These are phyloP conservation scores for Venustaconcha ellipsiformis DNA, from an alignment of 1,140 invertebrate species.

Conservation along the genomic window DNA sequence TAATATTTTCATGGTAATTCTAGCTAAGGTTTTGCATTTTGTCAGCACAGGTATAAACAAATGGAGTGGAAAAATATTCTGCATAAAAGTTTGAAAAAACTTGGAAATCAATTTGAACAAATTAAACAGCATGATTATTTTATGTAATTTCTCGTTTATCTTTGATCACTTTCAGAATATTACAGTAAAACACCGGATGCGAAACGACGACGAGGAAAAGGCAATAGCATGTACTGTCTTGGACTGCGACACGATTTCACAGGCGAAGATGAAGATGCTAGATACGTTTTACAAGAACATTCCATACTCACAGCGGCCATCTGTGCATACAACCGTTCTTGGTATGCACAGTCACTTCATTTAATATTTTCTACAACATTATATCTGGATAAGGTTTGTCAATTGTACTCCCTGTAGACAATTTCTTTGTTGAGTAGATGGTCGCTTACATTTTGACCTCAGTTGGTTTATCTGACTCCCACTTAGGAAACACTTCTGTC, in stretches of 20 bases:
- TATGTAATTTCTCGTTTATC: not conserved
- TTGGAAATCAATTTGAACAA: not conserved
- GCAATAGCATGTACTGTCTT: conserved; percentile 91
- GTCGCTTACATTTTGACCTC: too few relatives aligned
- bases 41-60: too few relatives aligned
- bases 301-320: conserved; percentile 94
- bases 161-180: conserved; percentile 79
- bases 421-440: too few relatives aligned
- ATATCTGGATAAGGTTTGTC: too few relatives aligned
- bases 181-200: conserved; percentile 55
- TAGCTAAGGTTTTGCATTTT: too few relatives aligned
- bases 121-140: not conserved
- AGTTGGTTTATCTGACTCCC: too few relatives aligned
- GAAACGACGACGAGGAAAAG: conserved; percentile 79
- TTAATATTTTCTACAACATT: too few relatives aligned
- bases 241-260: conserved; percentile 99
- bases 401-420: too few relatives aligned
- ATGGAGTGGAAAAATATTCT: not conserved
- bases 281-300: conserved; percentile 97
- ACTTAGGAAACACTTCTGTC: too few relatives aligned
- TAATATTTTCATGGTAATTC: too few relatives aligned
- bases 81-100: not conserved
- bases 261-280: conserved; percentile 98
- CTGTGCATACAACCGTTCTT: conserved; percentile 95
- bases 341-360: conserved; percentile 70